These are phyloP conservation scores for Bufo gargarizans DNA, from an alignment of 2,113 vertebrate species.

Conservation along the genomic window DNA sequence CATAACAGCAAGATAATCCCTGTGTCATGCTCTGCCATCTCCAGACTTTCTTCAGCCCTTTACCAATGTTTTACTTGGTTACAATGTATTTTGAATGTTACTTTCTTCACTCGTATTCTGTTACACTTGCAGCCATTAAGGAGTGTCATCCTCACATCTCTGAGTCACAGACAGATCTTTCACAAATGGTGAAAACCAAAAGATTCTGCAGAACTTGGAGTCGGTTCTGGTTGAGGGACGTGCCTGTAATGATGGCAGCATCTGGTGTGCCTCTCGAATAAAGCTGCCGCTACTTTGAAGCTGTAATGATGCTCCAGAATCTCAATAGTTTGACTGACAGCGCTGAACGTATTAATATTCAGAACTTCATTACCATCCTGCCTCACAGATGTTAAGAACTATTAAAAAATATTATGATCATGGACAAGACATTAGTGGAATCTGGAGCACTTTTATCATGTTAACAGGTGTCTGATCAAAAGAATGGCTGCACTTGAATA, in stretches of 20 bases:
- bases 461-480: conserved; percentile 45
- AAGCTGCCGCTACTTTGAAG: conserved; percentile 63
- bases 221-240: conserved; percentile 57
- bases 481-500: conserved; percentile 10
- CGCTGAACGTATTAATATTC: conserved; percentile 71
- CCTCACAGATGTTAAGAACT: conserved; percentile 65
- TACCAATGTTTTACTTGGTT: not conserved
- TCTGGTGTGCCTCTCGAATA: conserved; percentile 69
- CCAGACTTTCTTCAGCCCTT: no score
- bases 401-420: conserved; percentile 54
- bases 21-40: no score
- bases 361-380: conserved; percentile 68
- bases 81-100: not conserved
- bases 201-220: conserved; percentile 66
- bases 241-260: conserved; percentile 68
- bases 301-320: conserved; percentile 64
- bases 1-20: no score
- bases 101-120: not conserved
- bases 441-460: conserved; percentile 39
- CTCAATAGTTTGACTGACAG: conserved; percentile 65
- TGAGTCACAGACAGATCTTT: conserved; percentile 55
- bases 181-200: conserved; percentile 62
- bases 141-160: conserved; percentile 58
- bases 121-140: not conserved
- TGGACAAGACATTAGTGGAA: conserved; percentile 34